Conservation (phyloP, 2,113 vertebrate genomes). For the Cyphomyrus discorhynchus region DNA sequence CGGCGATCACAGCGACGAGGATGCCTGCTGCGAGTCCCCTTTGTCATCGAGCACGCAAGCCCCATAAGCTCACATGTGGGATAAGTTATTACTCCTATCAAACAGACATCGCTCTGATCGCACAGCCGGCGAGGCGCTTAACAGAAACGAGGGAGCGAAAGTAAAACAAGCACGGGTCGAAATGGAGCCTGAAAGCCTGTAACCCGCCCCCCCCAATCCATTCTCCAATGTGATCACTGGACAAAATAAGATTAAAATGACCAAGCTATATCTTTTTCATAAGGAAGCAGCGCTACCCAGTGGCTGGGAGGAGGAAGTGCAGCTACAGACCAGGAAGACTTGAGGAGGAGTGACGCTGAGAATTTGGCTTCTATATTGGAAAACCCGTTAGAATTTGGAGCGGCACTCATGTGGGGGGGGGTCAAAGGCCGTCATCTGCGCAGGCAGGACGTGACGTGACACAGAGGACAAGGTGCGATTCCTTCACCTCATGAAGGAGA, state of each 20-base stretch:
- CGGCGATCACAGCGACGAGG: neutral
- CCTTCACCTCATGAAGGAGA: neutral
- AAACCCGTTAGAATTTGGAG: neutral
- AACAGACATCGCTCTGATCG: neutral
- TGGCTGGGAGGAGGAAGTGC: conserved; percentile 16
- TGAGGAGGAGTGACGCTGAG: neutral
- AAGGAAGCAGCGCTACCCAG: conserved; percentile 33
- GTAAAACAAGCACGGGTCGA: neutral
- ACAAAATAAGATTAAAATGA: neutral
- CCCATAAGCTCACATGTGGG: neutral
- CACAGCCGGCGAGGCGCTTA: neutral
- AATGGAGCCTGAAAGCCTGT: neutral
- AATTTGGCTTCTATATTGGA: neutral
- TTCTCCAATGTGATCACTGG: neutral
- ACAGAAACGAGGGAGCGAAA: neutral
- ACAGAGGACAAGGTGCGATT: neutral
- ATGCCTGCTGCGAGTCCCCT: neutral
- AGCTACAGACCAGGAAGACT: neutral
- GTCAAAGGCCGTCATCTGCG: neutral
- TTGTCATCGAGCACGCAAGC: neutral
- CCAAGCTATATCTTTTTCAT: neutral
- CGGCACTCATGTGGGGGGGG: neutral
- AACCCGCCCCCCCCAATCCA: neutral
- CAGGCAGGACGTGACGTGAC: neutral
- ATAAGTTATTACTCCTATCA: neutral